Conservation (phyloP, 2,797 vertebrate genomes). For the Glossophaga mutica region DNA sequence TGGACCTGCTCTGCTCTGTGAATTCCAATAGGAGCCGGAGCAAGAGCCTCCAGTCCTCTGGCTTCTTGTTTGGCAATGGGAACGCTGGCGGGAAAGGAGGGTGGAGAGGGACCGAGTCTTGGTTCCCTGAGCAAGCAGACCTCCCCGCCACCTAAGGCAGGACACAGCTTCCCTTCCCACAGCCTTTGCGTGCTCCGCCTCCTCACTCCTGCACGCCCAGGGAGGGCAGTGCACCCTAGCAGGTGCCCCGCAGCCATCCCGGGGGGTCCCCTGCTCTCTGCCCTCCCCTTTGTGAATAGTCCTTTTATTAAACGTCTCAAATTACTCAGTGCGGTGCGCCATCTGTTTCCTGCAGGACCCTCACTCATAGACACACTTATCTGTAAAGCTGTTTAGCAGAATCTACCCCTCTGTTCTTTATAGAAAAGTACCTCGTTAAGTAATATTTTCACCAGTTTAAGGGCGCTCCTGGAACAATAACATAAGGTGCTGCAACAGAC, state of each 20-base stretch:
- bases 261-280: too few relatives aligned
- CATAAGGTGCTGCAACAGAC: background rate
- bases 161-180: background rate
- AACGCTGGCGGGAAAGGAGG: background rate
- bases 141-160: background rate
- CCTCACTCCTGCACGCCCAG: background rate
- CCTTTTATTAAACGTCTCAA: background rate
- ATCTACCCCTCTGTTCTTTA: background rate
- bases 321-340: background rate
- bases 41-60: background rate
- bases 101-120: too few relatives aligned
- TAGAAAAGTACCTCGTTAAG: background rate
- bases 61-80: background rate
- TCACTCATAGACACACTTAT: background rate
- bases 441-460: background rate
- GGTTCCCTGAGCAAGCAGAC: background rate
- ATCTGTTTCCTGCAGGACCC: background rate
- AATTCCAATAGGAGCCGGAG: background rate
- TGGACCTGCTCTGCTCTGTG: background rate
- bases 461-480: background rate
- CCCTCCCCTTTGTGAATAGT: background rate
- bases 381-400: background rate
- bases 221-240: rapidly evolving
- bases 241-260: background rate
- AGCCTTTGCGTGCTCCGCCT: background rate